Conservation (phyloP, 1,140 invertebrate species). For the Pemphigus obesinymphae region DNA sequence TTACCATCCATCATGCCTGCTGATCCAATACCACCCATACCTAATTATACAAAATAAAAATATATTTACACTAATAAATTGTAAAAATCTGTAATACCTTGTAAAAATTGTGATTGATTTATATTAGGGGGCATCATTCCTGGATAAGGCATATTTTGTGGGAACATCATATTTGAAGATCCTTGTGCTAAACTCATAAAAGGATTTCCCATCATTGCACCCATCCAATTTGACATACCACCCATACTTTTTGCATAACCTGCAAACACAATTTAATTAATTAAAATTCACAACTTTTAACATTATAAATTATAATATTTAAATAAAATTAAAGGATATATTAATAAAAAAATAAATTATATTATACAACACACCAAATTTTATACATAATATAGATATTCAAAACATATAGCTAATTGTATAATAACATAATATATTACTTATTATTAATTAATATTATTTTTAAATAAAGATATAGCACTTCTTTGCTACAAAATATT, state of each 20-base stretch:
- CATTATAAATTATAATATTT: not conserved
- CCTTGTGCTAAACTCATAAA: constrained; percentile 34
- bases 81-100: constrained; percentile 5
- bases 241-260: constrained; percentile 26
- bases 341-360: too few relatives aligned
- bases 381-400: too few relatives aligned
- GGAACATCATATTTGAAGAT: constrained; percentile 35
- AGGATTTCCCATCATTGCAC: constrained; percentile 35
- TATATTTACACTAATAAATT: not conserved
- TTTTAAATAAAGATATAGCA: not conserved
- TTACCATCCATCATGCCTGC: constrained; percentile 27
- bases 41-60: not conserved
- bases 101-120: constrained; percentile 35
- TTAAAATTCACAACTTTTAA: too few relatives aligned
- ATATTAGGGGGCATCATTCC: constrained; percentile 35
- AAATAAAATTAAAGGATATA: not conserved
- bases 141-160: constrained; percentile 36
- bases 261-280: too few relatives aligned
- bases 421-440: too few relatives aligned
- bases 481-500: not conserved
- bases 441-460: too few relatives aligned
- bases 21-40: constrained; percentile 16
- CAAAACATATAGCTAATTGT: too few relatives aligned
- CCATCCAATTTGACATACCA: constrained; percentile 33
- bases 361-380: too few relatives aligned